A percentile compares a stretch with the other conserved stretches of the same genome.
phyloP scores from a whole-genome alignment of 2,888 invertebrate species.

The Hecatera dysodea region DNA sequence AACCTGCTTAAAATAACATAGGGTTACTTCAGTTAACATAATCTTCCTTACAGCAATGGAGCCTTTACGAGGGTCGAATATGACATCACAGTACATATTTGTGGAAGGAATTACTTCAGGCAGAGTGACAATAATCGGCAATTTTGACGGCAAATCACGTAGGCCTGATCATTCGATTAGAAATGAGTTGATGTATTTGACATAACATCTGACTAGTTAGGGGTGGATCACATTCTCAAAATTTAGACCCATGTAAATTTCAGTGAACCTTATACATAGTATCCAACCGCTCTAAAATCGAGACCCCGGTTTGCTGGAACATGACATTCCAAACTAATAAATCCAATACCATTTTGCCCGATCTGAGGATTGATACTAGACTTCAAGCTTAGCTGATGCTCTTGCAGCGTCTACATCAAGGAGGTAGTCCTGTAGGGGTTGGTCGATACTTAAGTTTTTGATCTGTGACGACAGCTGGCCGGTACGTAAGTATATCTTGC shows the following conservation, averaged over 20 bases:
- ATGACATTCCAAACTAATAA: background rate
- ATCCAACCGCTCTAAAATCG: background rate
- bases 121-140: slow-evolving; percentile 63
- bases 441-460: slow-evolving; percentile 4
- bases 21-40: slow-evolving; percentile 70
- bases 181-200: slow-evolving; percentile 8
- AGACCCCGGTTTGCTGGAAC: background rate
- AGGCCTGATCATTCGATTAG: slow-evolving; percentile 45
- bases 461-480: background rate
- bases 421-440: background rate
- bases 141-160: slow-evolving; percentile 60
- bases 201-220: background rate
- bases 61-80: slow-evolving; percentile 55
- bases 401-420: too few relatives aligned
- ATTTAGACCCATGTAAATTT: background rate
- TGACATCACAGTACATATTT: slow-evolving; percentile 59
- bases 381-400: background rate
- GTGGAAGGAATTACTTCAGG: slow-evolving; percentile 60
- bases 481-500: too few relatives aligned
- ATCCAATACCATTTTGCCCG: background rate
- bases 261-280: background rate
- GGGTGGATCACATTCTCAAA: background rate
- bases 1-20: slow-evolving; percentile 73
- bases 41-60: slow-evolving; percentile 61
- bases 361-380: background rate